A percentile compares a stretch with the other conserved stretches of the same genome.
Evolutionary conservation across 2,888 invertebrate species (phyloP).

Genomic region (Apamea monoglypha): DNA sequence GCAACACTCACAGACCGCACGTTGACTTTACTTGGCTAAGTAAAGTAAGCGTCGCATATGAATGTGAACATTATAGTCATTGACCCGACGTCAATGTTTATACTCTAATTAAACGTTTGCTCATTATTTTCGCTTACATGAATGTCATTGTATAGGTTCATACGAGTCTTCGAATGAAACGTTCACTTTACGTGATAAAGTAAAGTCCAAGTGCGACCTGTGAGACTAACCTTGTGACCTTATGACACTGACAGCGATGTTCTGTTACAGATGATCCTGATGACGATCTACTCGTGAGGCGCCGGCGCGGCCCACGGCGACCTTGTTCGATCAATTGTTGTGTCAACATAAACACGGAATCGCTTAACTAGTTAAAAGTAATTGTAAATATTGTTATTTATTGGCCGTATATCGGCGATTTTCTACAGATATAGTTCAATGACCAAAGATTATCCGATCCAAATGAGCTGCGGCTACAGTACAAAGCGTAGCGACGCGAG

Average conservation of each 20-base stretch:
- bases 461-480: slow-evolving; percentile 63
- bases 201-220: neutral
- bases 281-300: slow-evolving; percentile 92
- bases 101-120: neutral
- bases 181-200: neutral
- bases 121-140: neutral
- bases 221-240: neutral
- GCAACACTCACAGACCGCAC: neutral
- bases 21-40: neutral
- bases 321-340: slow-evolving; percentile 15
- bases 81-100: neutral
- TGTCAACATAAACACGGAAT: slow-evolving; percentile 1
- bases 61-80: neutral
- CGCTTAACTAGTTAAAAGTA: slow-evolving; percentile 1
- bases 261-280: slow-evolving; percentile 90
- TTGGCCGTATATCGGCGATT: slow-evolving; percentile 14
- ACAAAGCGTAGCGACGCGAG: slow-evolving; percentile 55
- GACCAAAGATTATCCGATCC: slow-evolving; percentile 70
- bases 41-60: neutral
- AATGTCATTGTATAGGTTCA: neutral
- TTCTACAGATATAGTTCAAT: slow-evolving; percentile 47
- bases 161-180: too few relatives aligned
- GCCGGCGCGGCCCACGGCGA: neutral
- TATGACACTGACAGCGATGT: slow-evolving; percentile 12
- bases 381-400: slow-evolving; percentile 44